phyloP scores from a whole-genome alignment of 1,140 invertebrate genomes.

The Diachasmimorpha longicaudata region DNA sequence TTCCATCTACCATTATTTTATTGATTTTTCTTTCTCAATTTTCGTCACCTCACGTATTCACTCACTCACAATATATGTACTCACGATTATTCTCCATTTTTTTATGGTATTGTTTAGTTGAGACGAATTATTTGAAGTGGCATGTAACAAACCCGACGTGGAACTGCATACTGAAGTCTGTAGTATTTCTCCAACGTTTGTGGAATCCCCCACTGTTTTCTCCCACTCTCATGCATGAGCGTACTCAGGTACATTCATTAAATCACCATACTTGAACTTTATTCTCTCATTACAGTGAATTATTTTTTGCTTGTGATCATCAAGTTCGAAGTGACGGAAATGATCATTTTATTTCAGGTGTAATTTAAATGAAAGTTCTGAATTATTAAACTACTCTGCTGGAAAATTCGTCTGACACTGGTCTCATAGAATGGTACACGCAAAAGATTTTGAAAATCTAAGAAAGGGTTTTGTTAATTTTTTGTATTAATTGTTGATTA shows the following conservation, averaged over 20 bases:
- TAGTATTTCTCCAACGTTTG: not conserved
- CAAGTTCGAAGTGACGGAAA: too few species aligned
- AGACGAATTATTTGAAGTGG: not conserved
- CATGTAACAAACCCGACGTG: not conserved
- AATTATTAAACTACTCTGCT: too few species aligned
- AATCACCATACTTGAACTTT: not conserved
- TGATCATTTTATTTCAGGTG: too few species aligned
- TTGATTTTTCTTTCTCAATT: not conserved
- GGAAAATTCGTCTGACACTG: too few species aligned
- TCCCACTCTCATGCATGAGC: not conserved
- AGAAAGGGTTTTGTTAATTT: too few species aligned
- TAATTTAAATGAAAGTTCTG: too few species aligned
- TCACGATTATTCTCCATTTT: not conserved
- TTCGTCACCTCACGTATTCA: not conserved
- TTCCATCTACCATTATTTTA: conserved; percentile 1
- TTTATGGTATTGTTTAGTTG: not conserved
- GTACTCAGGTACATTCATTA: not conserved
- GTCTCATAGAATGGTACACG: too few species aligned
- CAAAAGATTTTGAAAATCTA: too few species aligned
- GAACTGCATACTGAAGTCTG: not conserved
- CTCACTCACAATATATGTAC: not conserved
- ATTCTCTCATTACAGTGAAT: not conserved
- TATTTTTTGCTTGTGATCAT: not conserved
- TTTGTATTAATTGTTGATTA: too few species aligned
- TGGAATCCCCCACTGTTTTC: not conserved